phyloP scores from a whole-genome alignment of 2,113 vertebrate genomes.

The Archocentrus centrarchus region DNA sequence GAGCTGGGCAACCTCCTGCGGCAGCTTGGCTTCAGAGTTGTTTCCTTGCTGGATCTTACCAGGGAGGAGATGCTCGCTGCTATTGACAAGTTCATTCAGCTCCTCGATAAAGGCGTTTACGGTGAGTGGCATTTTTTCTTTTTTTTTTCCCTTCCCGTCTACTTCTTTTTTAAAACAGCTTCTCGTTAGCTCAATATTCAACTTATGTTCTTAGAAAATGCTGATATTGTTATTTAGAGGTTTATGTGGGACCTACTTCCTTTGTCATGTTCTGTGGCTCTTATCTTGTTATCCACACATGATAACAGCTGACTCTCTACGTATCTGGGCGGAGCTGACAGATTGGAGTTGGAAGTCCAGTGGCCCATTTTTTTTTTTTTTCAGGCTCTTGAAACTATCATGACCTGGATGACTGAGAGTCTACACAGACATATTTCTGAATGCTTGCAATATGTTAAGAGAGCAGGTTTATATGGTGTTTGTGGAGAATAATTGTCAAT shows the following conservation, averaged over 20 bases:
- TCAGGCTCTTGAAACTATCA: no score
- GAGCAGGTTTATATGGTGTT: neutral
- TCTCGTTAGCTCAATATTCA: neutral
- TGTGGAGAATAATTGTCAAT: no score
- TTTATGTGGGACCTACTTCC: constrained; percentile 1
- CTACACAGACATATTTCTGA: neutral
- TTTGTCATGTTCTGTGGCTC: neutral
- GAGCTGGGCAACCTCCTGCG: constrained; percentile 85
- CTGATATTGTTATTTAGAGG: neutral
- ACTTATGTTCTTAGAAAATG: neutral
- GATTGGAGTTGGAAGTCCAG: neutral
- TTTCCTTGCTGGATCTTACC: constrained; percentile 89
- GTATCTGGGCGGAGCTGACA: neutral
- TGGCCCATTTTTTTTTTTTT: no score
- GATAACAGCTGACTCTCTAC: neutral
- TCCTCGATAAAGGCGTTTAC: constrained; percentile 86
- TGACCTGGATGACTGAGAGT: no score
- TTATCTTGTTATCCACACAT: neutral
- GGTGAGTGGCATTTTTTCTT: constrained; percentile 73
- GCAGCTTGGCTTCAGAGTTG: constrained; percentile 86
- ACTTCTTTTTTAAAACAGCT: neutral
- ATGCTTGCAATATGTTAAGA: neutral
- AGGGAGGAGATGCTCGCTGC: constrained; percentile 85
- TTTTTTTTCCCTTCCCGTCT: neutral
- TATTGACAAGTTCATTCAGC: constrained; percentile 83